phyloP scores from a whole-genome alignment of 2,797 vertebrate genomes.

The Orestias chungarensis region DNA sequence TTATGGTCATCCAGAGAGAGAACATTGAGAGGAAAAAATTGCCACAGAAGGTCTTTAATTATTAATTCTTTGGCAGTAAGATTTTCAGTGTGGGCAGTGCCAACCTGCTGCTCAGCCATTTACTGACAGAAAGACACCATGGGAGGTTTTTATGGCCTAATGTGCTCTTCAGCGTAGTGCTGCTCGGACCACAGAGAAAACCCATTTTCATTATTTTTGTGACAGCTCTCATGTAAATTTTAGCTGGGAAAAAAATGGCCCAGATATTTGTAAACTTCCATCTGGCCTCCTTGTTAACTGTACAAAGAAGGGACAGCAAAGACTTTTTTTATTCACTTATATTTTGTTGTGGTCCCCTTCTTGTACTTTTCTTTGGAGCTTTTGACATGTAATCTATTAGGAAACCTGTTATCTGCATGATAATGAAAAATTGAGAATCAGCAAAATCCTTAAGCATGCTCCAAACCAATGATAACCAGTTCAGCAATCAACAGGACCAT shows the following conservation, averaged over 20 bases:
- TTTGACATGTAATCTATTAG: slow-evolving; percentile 35
- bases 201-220: slow-evolving; percentile 64
- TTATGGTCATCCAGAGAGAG: slow-evolving; percentile 67
- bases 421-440: slow-evolving; percentile 25
- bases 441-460: slow-evolving; percentile 18
- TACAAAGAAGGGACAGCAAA: slow-evolving; percentile 53
- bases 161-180: slow-evolving; percentile 61
- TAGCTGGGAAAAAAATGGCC: slow-evolving; percentile 36
- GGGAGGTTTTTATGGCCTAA: slow-evolving; percentile 60
- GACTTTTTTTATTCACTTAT: slow-evolving; percentile 38
- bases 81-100: slow-evolving; percentile 60
- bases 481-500: slow-evolving; percentile 5
- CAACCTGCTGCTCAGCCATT: slow-evolving; percentile 74
- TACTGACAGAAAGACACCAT: slow-evolving; percentile 54
- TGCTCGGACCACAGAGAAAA: slow-evolving; percentile 58
- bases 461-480: slow-evolving; percentile 25
- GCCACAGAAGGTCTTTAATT: slow-evolving; percentile 73
- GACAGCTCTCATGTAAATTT: slow-evolving; percentile 59
- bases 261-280: slow-evolving; percentile 60
- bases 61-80: slow-evolving; percentile 70
- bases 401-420: slow-evolving; percentile 44
- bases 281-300: slow-evolving; percentile 53
- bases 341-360: slow-evolving; percentile 38
- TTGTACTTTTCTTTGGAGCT: slow-evolving; percentile 34
- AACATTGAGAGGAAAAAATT: slow-evolving; percentile 48